Conservation (phyloP, 2,113 vertebrate species). For the Redunca redunca region DNA sequence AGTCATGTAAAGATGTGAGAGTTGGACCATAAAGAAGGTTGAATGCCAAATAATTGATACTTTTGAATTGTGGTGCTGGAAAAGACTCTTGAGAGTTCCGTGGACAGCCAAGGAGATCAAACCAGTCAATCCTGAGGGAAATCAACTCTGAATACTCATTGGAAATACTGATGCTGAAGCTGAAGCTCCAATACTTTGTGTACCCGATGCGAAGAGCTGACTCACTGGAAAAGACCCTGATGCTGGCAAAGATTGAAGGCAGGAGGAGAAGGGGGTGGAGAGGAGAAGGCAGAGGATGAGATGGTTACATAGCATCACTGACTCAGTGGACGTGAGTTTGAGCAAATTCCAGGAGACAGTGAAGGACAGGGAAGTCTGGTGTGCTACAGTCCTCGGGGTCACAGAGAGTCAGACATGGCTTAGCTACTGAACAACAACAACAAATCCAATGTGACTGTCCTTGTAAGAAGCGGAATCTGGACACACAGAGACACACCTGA, state of each 20-base stretch:
- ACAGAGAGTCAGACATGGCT: not conserved
- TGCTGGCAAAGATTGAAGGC: not conserved
- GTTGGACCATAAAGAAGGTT: not conserved
- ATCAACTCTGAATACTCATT: not conserved
- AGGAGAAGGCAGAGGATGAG: not conserved
- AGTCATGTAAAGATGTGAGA: not conserved
- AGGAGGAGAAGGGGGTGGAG: not conserved
- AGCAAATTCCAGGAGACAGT: not conserved
- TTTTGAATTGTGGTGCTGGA: not conserved
- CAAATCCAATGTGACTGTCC: not conserved
- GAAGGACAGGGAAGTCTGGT: not conserved
- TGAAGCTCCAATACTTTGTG: not conserved
- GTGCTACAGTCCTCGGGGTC: not conserved
- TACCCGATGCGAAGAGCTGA: fast-evolving
- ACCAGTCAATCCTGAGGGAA: not conserved
- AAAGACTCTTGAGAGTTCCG: not conserved
- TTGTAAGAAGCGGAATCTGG: not conserved
- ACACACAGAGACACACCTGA: not conserved
- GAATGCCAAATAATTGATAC: not conserved
- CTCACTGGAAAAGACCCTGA: not conserved
- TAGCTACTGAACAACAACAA: not conserved
- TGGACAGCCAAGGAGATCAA: not conserved
- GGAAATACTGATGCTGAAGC: not conserved
- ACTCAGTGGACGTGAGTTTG: not conserved
- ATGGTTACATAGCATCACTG: not conserved